Conservation (phyloP, 2,797 vertebrate genomes). For the Pyrrhura leucotis region DNA sequence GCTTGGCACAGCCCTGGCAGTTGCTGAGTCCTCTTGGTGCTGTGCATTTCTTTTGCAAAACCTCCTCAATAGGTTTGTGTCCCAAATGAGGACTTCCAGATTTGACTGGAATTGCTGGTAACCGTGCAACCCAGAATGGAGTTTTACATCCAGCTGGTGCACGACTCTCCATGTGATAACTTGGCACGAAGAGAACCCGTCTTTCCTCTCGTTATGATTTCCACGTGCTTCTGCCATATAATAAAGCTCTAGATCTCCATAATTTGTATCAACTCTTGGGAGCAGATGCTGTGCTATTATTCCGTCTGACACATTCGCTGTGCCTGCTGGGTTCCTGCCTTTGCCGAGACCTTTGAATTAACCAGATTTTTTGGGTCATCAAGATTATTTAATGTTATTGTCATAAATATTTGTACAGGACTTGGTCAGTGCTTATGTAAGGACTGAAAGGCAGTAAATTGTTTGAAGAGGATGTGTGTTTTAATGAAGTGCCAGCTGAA, state of each 20-base stretch:
- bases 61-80: neutral
- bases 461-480: slow-evolving; percentile 54
- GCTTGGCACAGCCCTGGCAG: neutral
- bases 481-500: slow-evolving; percentile 55
- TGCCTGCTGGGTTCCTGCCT: slow-evolving; percentile 35
- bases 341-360: slow-evolving; percentile 44
- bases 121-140: rapidly evolving
- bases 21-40: neutral
- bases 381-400: slow-evolving; percentile 63
- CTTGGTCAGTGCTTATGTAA: slow-evolving; percentile 56
- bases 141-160: neutral
- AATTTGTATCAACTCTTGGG: neutral
- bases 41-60: neutral
- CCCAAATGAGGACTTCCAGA: neutral
- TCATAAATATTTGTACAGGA: slow-evolving; percentile 60
- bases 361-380: slow-evolving; percentile 44
- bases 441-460: slow-evolving; percentile 42
- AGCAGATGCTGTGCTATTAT: neutral
- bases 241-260: neutral
- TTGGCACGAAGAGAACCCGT: neutral
- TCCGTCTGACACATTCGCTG: neutral
- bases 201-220: neutral
- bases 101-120: neutral
- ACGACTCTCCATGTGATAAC: neutral
- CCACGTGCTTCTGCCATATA: neutral